phyloP scores from a whole-genome alignment of 2,113 vertebrate genomes.

The Tetraodon nigroviridis region DNA sequence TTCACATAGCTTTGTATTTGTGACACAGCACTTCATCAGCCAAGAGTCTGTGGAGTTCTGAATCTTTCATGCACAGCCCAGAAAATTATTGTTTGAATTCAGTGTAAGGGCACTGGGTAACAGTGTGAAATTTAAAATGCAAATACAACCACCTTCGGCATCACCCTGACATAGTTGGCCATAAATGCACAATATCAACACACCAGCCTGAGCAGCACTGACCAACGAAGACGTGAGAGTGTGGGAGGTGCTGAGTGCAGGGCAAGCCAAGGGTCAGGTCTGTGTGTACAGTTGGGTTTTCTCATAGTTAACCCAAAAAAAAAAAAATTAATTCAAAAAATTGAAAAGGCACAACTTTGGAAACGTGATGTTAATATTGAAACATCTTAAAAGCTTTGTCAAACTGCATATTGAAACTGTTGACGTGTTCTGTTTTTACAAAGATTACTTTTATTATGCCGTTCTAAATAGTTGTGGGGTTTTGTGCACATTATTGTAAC shows the following conservation, averaged over 20 bases:
- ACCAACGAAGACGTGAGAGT: slow-evolving; percentile 21
- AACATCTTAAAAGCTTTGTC: too few relatives aligned
- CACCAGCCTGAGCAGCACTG: slow-evolving; percentile 32
- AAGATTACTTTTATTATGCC: too few relatives aligned
- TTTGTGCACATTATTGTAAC: too few relatives aligned
- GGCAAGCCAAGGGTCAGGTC: slow-evolving; percentile 22
- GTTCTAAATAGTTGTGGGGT: too few relatives aligned
- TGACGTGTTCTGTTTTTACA: too few relatives aligned
- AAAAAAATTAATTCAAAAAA: too few relatives aligned
- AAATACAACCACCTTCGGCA: slow-evolving; percentile 38
- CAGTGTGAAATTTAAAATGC: slow-evolving; percentile 39
- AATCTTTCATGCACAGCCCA: slow-evolving; percentile 10
- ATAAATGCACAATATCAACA: slow-evolving; percentile 5
- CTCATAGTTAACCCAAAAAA: not conserved
- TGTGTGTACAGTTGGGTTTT: not conserved
- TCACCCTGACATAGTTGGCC: slow-evolving; percentile 20
- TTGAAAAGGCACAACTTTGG: not conserved
- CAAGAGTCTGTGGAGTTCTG: slow-evolving; percentile 21
- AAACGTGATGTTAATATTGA: too few relatives aligned
- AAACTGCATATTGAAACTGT: too few relatives aligned
- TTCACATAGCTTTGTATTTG: slow-evolving; percentile 19
- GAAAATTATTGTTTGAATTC: not conserved
- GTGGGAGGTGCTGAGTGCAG: slow-evolving; percentile 18
- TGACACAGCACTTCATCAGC: slow-evolving; percentile 5
- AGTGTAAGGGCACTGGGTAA: slow-evolving; percentile 18